Conservation (phyloP, 2,888 invertebrate species). For the Volucella zonaria region DNA sequence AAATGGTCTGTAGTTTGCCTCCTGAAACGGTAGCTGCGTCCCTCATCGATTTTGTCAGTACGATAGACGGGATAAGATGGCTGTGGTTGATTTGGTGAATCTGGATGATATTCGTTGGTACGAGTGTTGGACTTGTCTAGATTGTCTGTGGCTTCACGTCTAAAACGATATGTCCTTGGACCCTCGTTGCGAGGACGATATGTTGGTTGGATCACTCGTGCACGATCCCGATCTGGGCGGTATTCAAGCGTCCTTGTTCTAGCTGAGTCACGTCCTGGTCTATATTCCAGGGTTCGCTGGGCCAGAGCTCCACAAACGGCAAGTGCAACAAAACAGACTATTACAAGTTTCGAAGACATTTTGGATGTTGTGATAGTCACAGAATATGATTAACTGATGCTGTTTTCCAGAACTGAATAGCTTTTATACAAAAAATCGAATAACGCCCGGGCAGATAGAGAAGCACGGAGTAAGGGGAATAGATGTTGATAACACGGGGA, state of each 20-base stretch:
- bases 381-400: conserved; percentile 43
- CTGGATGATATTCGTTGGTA: conserved; percentile 33
- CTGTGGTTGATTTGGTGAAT: conserved; percentile 26
- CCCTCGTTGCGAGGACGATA: conserved; percentile 3
- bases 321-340: conserved; percentile 23
- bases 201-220: background rate
- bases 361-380: background rate
- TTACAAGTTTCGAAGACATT: conserved; percentile 50
- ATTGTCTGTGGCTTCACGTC: conserved; percentile 15
- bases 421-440: conserved; percentile 32
- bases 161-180: background rate
- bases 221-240: conserved; percentile 35
- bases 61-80: background rate
- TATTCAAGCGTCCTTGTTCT: conserved; percentile 28
- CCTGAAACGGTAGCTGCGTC: conserved; percentile 8
- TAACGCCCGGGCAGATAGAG: background rate
- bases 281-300: conserved; percentile 31
- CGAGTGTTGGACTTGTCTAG: conserved; percentile 5
- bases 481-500: conserved; percentile 37
- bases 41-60: conserved; percentile 1
- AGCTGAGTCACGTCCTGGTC: conserved; percentile 31
- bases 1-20: conserved; percentile 23
- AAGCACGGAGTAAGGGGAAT: background rate
- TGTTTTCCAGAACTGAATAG: background rate
- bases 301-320: conserved; percentile 14